These are phyloP conservation scores for Lepidothrix coronata DNA, from an alignment of 2,113 vertebrate genomes.

Conservation along the genomic window DNA sequence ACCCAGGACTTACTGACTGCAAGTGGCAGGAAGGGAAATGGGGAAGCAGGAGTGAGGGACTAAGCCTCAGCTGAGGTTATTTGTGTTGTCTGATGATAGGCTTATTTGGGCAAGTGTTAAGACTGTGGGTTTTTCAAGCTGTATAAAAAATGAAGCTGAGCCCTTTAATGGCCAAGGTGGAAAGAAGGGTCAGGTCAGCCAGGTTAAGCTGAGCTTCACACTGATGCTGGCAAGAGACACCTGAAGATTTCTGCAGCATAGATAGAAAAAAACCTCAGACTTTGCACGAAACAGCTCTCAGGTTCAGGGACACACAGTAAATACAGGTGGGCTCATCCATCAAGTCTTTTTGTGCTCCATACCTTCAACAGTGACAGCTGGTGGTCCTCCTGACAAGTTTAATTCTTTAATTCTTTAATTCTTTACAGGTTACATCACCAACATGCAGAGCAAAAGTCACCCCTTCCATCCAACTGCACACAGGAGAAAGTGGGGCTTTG, in stretches of 20 bases:
- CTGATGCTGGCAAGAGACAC: neutral
- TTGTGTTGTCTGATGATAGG: neutral
- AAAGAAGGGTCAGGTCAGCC: neutral
- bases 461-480: slow-evolving; percentile 14
- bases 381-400: neutral
- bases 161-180: neutral
- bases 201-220: neutral
- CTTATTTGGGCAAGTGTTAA: neutral
- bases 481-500: neutral
- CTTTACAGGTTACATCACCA: slow-evolving; percentile 21
- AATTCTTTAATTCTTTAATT: slow-evolving; percentile 35
- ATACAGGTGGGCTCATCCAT: neutral
- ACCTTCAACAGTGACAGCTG: neutral
- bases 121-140: neutral
- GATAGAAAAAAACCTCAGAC: neutral
- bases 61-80: neutral
- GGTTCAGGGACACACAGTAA: neutral
- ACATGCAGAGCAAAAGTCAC: neutral
- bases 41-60: neutral
- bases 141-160: neutral
- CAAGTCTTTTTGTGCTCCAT: neutral
- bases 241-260: neutral
- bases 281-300: neutral
- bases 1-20: neutral
- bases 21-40: neutral